These are phyloP conservation scores for Galemys pyrenaicus DNA, from an alignment of 2,113 vertebrate species.

Conservation along the genomic window DNA sequence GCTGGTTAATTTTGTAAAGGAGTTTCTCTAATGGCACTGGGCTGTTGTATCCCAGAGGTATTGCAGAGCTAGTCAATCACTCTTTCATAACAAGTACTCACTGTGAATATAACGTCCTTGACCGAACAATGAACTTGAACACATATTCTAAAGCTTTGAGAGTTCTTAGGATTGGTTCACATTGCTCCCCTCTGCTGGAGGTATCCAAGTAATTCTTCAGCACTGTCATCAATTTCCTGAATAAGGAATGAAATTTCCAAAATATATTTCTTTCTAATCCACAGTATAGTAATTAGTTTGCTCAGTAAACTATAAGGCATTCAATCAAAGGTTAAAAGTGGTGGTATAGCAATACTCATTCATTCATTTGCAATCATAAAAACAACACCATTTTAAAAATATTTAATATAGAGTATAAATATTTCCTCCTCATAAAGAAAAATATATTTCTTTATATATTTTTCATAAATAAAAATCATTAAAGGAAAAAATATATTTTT, in stretches of 20 bases:
- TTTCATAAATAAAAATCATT: constrained; percentile 15
- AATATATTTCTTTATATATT: too few relatives aligned
- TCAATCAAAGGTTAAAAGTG: constrained; percentile 69
- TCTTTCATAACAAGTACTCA: constrained; percentile 85
- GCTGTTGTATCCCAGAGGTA: constrained; percentile 33
- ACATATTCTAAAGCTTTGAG: constrained; percentile 98
- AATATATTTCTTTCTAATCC: constrained; percentile 28
- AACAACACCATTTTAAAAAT: constrained; percentile 59
- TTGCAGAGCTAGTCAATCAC: constrained; percentile 66
- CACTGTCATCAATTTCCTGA: constrained; percentile 96
- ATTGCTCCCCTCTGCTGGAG: constrained; percentile 95
- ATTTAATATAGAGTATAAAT: constrained; percentile 49
- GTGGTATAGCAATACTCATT: constrained; percentile 2
- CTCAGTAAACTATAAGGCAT: constrained; percentile 55
- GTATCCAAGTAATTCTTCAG: constrained; percentile 96
- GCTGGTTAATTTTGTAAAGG: constrained; percentile 48
- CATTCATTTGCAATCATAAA: constrained; percentile 51
- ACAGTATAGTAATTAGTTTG: constrained; percentile 54
- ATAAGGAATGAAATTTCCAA: constrained; percentile 47
- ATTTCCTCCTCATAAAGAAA: constrained; percentile 47
- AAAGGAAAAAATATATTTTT: neutral
- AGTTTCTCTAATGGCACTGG: constrained; percentile 25
- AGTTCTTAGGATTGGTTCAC: constrained; percentile 95
- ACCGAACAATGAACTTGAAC: constrained; percentile 99
- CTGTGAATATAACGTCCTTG: constrained; percentile 97